Evolutionary conservation across 2,797 vertebrate species (phyloP), one percentile per base, ranked within the genome.

Genomic region (Characodon lateralis): DNA sequence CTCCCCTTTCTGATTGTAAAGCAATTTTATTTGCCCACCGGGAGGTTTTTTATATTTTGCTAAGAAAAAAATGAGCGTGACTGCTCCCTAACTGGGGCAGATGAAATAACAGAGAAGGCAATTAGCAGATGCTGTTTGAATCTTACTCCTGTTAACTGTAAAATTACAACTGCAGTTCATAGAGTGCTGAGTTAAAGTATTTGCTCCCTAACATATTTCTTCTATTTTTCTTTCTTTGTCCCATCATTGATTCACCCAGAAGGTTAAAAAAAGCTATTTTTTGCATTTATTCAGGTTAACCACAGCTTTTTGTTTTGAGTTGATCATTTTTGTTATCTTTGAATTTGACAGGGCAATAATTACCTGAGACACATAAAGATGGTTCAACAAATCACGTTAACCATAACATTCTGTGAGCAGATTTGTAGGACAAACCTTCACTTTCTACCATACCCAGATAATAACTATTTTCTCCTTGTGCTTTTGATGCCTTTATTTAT

Each of bases 61-160:
- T 35, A 65, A 35, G 61, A 35, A 77, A 80, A 89, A 85, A 73
- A 58, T 12, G 8, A 86, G 74, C 1, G 26, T 63, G 77, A 80
- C 75, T 18, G 0, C 51, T 78, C 20, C n/a, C 53, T 84, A 89
- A 91, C 82, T 87, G 73, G 83, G 78, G 73, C 73, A 82, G 88
- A 90, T 88, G 41, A 86, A 88, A 87, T 80, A 87, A 90, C 48
- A 46, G 70, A 70, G 77, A 72, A 14, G 58, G 74, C 74, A 69
- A 18, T 78, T 80, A 79, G 77, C 89, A 85, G 85, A 84, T 85
- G 82, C 81, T 26, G 41, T 63, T 76, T 81, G 61, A 83, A 71
- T 74, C 35, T 71, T 75, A 61, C 74, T 71, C 20, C 41, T 79
- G 79, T 80, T 82, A 0, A 78, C 72, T 85, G 59, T 18, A 59